A percentile compares a stretch with the other conserved stretches of the same genome.
phyloP scores from a whole-genome alignment of 2,113 vertebrate genomes.

The Cepphus grylle region DNA sequence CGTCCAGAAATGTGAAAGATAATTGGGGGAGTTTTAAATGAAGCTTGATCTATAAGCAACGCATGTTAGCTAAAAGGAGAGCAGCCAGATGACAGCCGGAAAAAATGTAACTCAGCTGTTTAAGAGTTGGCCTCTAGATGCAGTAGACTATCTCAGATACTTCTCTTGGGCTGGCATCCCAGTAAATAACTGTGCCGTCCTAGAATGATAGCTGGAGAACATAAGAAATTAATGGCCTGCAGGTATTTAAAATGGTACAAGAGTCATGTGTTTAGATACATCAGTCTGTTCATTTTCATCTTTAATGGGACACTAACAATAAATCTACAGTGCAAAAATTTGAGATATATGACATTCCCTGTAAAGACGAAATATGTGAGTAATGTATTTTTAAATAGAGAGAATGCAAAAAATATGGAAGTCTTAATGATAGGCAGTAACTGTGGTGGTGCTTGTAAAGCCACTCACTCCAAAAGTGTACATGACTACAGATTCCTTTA shows the following conservation, averaged over 20 bases:
- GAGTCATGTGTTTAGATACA: not conserved
- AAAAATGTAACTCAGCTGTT: not conserved
- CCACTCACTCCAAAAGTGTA: not conserved
- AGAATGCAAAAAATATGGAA: not conserved
- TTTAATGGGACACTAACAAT: slow-evolving; percentile 10
- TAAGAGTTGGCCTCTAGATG: not conserved
- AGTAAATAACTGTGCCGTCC: not conserved
- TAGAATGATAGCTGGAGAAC: not conserved
- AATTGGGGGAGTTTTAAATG: not conserved
- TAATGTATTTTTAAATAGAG: not conserved
- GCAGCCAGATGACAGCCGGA: not conserved
- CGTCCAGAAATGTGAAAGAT: not conserved
- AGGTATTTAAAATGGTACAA: not conserved
- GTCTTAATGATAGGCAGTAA: not conserved
- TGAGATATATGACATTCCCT: not conserved
- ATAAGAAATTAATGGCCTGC: not conserved
- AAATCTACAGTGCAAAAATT: not conserved
- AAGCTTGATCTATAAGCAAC: not conserved
- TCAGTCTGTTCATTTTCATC: not conserved
- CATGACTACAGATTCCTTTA: not conserved
- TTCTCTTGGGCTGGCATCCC: not conserved
- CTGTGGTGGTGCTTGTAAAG: not conserved
- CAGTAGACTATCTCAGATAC: not conserved
- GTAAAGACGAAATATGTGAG: not conserved
- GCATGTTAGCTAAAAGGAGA: not conserved